Conservation (phyloP, 2,113 vertebrate genomes). For the Dicentrarchus labrax region DNA sequence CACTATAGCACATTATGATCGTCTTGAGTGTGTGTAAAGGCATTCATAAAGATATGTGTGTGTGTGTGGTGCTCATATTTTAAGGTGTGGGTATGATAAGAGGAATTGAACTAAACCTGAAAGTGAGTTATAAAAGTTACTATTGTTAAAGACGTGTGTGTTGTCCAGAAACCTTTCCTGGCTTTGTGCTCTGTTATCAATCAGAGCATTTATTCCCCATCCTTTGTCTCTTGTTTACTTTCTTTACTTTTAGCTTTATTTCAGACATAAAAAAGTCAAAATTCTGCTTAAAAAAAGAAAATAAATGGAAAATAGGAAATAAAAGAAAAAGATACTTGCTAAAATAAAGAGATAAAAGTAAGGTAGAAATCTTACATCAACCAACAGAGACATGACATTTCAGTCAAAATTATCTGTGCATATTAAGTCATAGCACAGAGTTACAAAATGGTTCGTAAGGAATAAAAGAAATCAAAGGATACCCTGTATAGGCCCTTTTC, state of each 20-base stretch:
- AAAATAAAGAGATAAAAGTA: not conserved
- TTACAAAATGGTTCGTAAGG: not conserved
- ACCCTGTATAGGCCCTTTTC: not conserved
- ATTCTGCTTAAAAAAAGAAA: not conserved
- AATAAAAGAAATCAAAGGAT: not conserved
- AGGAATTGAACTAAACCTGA: not conserved
- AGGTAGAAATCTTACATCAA: not conserved
- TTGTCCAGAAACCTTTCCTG: not conserved
- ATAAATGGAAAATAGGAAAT: not conserved
- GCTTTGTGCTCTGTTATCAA: not conserved
- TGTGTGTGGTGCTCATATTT: not conserved
- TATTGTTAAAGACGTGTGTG: not conserved
- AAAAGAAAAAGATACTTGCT: not conserved
- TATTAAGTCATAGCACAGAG: too few relatives aligned
- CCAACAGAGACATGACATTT: not conserved
- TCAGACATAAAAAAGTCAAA: not conserved
- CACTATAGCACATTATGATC: constrained; percentile 14
- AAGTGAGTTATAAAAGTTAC: not conserved
- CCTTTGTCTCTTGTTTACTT: not conserved
- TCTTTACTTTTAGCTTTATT: not conserved
- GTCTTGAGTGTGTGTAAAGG: not conserved
- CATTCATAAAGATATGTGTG: not conserved
- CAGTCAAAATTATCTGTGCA: not conserved
- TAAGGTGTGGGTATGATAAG: not conserved
- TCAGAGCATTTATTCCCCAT: not conserved